phyloP scores from a whole-genome alignment of 2,797 vertebrate genomes.

The Okamejei kenojei region DNA sequence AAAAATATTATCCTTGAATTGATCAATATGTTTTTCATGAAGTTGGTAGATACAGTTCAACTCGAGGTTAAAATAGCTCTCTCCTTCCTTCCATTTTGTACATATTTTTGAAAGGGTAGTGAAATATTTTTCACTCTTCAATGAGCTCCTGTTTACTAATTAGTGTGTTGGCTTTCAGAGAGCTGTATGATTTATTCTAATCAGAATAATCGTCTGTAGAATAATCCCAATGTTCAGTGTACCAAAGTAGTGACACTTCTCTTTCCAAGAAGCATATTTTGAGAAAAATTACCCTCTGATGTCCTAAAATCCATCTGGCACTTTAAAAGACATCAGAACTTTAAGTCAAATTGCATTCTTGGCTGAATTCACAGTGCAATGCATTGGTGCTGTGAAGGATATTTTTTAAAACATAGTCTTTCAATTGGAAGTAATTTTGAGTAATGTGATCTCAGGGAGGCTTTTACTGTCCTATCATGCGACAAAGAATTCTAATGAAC shows the following conservation, averaged over 20 bases:
- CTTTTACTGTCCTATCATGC: not conserved
- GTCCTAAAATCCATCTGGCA: not conserved
- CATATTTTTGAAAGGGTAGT: not conserved
- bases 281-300: not conserved
- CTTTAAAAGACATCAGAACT: not conserved
- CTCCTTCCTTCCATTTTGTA: not conserved
- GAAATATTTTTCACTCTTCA: not conserved
- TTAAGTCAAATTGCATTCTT: not conserved
- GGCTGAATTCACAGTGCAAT: not conserved
- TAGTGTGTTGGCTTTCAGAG: not conserved
- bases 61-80: not conserved
- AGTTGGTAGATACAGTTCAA: not conserved
- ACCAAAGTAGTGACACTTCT: not conserved
- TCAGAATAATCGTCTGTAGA: not conserved
- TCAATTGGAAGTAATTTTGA: not conserved
- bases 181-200: not conserved
- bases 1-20: not conserved
- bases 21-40: not conserved
- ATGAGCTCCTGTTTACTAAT: not conserved
- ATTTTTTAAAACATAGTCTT: not conserved
- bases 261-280: not conserved
- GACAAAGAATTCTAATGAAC: not conserved
- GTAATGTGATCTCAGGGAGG: not conserved
- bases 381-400: not conserved
- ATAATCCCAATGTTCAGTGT: not conserved